Evolutionary conservation across 30 jellyfish, hydroid and myxozoan genomes (phyloP), one percentile per base, ranked within the genome.

Genomic region (Hydractinia echinata): DNA sequence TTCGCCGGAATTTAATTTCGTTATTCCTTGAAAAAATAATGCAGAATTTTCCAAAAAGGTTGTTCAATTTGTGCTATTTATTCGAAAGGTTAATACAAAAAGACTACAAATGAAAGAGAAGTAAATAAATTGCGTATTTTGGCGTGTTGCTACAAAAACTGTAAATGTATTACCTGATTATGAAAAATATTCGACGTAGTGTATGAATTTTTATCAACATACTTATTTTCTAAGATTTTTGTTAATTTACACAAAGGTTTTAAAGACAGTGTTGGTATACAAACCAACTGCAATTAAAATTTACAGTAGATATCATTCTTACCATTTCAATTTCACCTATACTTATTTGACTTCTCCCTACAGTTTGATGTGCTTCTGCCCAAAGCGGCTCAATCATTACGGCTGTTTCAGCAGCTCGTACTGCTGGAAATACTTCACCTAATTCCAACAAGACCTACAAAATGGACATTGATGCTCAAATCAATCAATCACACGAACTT

Each of bases 361-460:
- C 86, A 5, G 99, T 93, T 66, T 93, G 99, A 76, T 72, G 78
- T 5, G 87, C 99, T 49, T 67, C 89, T 6, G 96, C 95, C 96
- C 96, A 93, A 52, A 44, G 81, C 30, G 95, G 89, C 13, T 77
- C 88, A 52, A 81, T 15, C 15, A 67, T 70, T 4, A 93, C 87
- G 13, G 96, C 95, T 72, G 55, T 84, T 51, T 87, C 94, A 4
- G 99, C 99, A 6, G 89, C 82, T 76, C 83, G 74, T 39, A 93
- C 95, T 7, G 99, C 96, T 53, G 94, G 97, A 54, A 79, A 85
- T 48, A 84, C 61, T 62, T 90, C 97, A 8, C 76, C 95, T 19
- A 90, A 82, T 67, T 90, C 97, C 87, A 90, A 79, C 56, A 84
- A 74, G 16, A 82, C 94, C 94, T 88, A 51, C 51, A 77, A 83